Evolutionary conservation across 2,888 invertebrate species (phyloP), one percentile per base, ranked within the genome.

Genomic region (Eupithecia insigniata): DNA sequence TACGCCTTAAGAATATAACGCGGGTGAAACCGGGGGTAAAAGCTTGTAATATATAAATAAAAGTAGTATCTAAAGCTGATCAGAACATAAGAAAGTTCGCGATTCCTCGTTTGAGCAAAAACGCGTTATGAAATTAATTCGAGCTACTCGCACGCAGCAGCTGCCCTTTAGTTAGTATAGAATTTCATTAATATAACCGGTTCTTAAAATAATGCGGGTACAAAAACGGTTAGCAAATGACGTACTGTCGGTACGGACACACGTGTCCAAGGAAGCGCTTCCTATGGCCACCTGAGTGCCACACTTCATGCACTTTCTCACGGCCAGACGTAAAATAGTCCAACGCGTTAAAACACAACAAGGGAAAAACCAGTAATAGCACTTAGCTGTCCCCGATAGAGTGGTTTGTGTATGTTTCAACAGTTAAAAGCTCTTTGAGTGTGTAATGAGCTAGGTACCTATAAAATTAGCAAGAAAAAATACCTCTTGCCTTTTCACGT

Each of bases 181-280:
- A 91, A 92, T 92, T 90, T 88, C 91, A 92, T 92, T 92, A 92
- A 89, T 88, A 87, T 87, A 89, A 91, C 92, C 91, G 92, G 92
- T 92, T 90, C 87, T 86, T 87, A 86, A 90, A 91, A 87, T 90
- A 89, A 92, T 92, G 92, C 92, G 92, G 92, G 92, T 87, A 85
- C 84, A 82, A 80, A 84, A 84, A 87, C 89, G 88, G 89, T 88
- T 89, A 80, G 89, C 86, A 81, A 85, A 85, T 82, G 85, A 82
- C 81, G 79, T 82, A 78, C 87, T 88, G 34, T n/a, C 87, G 88
- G 34, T n/a, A 81, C 81, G 78, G 82, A 78, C 88, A 89, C 91
- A 91, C 90, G 91, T 92, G 92, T 88, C 89, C 85, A 81, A 88
- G 88, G 88, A 87, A 87, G 83, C 86, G 82, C 83, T 87, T 87